Conservation (phyloP, 2,113 vertebrate species). For the Aegypius monachus region DNA sequence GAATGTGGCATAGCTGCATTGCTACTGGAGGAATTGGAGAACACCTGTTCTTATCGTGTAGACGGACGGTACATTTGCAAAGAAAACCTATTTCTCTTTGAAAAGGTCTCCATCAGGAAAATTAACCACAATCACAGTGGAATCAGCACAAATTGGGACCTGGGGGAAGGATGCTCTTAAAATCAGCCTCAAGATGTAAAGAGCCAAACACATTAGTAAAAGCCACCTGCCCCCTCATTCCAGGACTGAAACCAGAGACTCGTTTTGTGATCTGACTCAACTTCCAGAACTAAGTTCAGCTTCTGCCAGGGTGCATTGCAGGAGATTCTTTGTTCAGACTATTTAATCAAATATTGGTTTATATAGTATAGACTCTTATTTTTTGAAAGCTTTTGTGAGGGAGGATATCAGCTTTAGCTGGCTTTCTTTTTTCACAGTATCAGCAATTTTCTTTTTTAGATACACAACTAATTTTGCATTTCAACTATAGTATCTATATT, state of each 20-base stretch:
- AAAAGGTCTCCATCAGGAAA: background rate
- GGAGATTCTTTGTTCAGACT: background rate
- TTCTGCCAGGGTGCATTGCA: background rate
- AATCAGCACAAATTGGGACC: background rate
- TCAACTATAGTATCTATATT: background rate
- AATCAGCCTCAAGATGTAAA: background rate
- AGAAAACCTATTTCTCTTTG: background rate
- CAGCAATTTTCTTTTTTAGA: background rate
- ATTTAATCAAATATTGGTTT: background rate
- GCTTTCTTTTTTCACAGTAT: background rate
- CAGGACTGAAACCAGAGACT: background rate
- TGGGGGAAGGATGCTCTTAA: background rate
- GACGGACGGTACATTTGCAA: background rate
- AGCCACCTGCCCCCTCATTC: background rate
- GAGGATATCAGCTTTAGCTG: background rate
- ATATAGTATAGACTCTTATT: background rate
- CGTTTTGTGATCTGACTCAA: background rate
- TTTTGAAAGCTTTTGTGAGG: background rate
- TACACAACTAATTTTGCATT: slow-evolving; percentile 7
- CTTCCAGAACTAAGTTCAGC: background rate
- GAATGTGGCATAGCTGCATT: background rate
- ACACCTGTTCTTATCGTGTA: background rate
- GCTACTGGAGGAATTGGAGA: background rate
- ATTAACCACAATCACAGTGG: background rate
- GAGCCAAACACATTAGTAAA: background rate